These are phyloP conservation scores for Chloropsis hardwickii DNA, from an alignment of 2,113 vertebrate genomes.

Conservation along the genomic window DNA sequence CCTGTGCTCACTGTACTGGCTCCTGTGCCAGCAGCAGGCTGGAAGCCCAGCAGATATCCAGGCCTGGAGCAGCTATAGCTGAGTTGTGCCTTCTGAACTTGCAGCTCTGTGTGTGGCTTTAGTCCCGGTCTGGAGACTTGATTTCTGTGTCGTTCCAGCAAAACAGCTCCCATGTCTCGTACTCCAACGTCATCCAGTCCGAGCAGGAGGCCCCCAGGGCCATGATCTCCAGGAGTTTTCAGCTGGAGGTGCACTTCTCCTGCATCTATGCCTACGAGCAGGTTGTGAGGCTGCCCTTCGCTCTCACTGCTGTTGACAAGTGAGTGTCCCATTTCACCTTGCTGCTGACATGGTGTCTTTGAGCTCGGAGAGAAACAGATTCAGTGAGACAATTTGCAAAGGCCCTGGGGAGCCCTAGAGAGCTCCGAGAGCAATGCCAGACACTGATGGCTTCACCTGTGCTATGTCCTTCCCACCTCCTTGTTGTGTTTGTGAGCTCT, in stretches of 20 bases:
- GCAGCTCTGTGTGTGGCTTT: background rate
- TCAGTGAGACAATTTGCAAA: background rate
- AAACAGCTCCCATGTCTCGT: conserved; percentile 50
- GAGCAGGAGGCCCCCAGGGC: background rate
- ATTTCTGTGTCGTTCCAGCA: conserved; percentile 31
- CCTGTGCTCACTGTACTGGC: background rate
- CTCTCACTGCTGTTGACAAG: conserved; percentile 49
- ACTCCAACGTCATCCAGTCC: background rate
- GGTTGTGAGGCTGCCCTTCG: conserved; percentile 41
- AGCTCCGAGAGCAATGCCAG: background rate
- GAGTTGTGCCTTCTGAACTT: background rate
- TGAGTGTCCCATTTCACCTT: background rate
- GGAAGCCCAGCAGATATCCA: background rate
- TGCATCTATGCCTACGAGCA: conserved; percentile 58
- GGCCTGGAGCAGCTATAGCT: background rate
- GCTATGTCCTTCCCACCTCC: background rate
- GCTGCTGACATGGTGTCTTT: background rate
- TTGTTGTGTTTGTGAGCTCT: background rate
- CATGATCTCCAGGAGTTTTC: conserved; percentile 29
- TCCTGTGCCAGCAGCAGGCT: background rate
- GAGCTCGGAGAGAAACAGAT: background rate
- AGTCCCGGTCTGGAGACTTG: background rate
- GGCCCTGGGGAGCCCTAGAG: background rate
- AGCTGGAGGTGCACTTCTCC: conserved; percentile 44
- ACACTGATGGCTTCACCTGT: background rate